These are phyloP conservation scores for Lasioglossum lativentre DNA, from an alignment of 2,888 invertebrate species.

Conservation along the genomic window DNA sequence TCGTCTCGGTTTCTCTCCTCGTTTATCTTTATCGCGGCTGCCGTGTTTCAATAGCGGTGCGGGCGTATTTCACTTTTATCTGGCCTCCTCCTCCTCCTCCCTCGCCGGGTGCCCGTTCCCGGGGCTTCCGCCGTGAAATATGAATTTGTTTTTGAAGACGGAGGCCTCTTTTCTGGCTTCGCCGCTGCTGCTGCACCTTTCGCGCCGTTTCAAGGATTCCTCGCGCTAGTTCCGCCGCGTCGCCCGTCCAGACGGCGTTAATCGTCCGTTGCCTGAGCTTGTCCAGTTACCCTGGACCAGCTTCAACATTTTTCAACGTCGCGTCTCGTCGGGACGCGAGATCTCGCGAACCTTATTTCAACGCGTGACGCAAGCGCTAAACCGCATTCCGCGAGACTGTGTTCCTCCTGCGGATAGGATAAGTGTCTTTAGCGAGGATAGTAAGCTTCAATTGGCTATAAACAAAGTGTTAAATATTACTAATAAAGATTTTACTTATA, in stretches of 20 bases:
- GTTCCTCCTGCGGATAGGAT: background rate
- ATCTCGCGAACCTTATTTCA: background rate
- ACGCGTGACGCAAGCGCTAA: background rate
- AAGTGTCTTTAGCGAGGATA: background rate
- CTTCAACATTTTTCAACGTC: background rate
- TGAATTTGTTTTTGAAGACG: constrained; percentile 77
- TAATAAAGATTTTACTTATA: too few relatives aligned
- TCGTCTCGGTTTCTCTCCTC: constrained; percentile 66
- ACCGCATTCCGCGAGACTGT: background rate
- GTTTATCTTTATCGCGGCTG: constrained; percentile 69
- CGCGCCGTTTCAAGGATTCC: constrained; percentile 1
- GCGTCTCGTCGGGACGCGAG: background rate
- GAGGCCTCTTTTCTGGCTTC: constrained; percentile 20
- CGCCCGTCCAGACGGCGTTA: background rate
- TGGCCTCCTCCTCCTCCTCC: constrained; percentile 72
- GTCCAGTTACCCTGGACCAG: background rate
- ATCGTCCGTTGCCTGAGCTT: background rate
- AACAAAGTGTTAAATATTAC: too few relatives aligned
- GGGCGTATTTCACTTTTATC: constrained; percentile 80
- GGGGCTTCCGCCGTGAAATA: constrained; percentile 75
- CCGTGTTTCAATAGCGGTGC: constrained; percentile 70
- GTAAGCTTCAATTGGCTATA: too few relatives aligned
- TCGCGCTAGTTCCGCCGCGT: background rate
- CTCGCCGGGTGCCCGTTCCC: constrained; percentile 38
- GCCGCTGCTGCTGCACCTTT: background rate